Conservation (phyloP, 1,140 invertebrate genomes). For the Anastrepha obliqua region DNA sequence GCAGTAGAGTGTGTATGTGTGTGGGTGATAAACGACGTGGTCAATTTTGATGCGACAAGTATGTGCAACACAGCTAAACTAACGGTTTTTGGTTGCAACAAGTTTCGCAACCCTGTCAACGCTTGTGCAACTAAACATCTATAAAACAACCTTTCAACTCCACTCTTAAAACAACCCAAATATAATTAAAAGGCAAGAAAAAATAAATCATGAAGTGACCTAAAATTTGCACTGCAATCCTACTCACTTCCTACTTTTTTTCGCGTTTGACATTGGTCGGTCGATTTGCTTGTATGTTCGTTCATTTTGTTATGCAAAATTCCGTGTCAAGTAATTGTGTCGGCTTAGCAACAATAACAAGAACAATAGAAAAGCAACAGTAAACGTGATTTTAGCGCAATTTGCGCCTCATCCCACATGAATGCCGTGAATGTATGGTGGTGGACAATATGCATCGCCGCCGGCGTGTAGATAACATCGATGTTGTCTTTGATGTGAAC, state of each 20-base stretch:
- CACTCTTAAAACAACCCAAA: not conserved
- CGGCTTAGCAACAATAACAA: not conserved
- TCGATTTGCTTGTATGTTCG: not conserved
- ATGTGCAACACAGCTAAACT: no score
- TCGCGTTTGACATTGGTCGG: not conserved
- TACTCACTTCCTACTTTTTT: not conserved
- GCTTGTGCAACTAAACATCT: not conserved
- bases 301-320: not conserved
- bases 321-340: constrained; percentile 19
- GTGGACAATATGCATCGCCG: not conserved
- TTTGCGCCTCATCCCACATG: not conserved
- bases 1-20: not conserved
- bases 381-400: not conserved
- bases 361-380: not conserved
- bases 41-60: not conserved
- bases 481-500: constrained; percentile 8
- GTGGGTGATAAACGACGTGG: not conserved
- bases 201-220: not conserved
- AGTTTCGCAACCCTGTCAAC: not conserved
- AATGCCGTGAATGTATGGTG: not conserved
- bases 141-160: not conserved
- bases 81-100: not conserved
- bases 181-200: not conserved
- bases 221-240: not conserved
- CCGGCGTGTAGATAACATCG: constrained; percentile 1